These are phyloP conservation scores for Cephus pulcher DNA, from an alignment of 2,888 invertebrate species.

Conservation along the genomic window DNA sequence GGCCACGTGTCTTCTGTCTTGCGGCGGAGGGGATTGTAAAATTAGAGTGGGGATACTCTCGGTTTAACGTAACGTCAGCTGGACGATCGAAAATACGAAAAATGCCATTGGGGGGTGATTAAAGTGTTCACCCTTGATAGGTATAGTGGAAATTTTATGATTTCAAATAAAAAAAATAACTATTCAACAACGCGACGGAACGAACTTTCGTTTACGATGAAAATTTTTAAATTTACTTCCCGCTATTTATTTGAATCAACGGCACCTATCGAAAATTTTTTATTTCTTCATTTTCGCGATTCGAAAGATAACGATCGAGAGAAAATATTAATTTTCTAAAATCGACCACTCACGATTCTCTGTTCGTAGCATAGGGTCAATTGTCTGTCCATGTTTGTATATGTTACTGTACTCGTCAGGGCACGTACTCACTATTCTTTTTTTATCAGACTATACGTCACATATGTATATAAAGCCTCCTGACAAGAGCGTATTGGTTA, in stretches of 20 bases:
- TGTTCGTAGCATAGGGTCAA: not conserved
- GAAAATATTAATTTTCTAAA: too few relatives aligned
- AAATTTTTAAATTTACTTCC: not conserved
- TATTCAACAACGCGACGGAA: too few relatives aligned
- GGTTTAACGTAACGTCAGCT: too few relatives aligned
- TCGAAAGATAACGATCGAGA: too few relatives aligned
- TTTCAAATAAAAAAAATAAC: too few relatives aligned
- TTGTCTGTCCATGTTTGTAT: not conserved
- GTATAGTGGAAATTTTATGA: not conserved
- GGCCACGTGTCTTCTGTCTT: not conserved
- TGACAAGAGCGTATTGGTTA: conserved; percentile 17
- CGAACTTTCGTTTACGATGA: not conserved
- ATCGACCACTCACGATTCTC: not conserved
- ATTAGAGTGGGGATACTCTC: too few relatives aligned
- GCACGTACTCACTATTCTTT: not conserved
- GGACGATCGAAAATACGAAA: not conserved
- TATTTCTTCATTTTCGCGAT: too few relatives aligned
- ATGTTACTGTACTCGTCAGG: not conserved
- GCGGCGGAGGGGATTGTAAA: not conserved
- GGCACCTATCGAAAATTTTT: too few relatives aligned
- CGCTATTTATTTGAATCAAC: too few relatives aligned
- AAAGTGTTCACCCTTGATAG: not conserved
- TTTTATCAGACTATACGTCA: not conserved
- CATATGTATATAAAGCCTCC: not conserved
- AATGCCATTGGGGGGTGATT: not conserved